These are phyloP conservation scores for Corapipo altera DNA, from an alignment of 2,113 vertebrate genomes.

Conservation along the genomic window DNA sequence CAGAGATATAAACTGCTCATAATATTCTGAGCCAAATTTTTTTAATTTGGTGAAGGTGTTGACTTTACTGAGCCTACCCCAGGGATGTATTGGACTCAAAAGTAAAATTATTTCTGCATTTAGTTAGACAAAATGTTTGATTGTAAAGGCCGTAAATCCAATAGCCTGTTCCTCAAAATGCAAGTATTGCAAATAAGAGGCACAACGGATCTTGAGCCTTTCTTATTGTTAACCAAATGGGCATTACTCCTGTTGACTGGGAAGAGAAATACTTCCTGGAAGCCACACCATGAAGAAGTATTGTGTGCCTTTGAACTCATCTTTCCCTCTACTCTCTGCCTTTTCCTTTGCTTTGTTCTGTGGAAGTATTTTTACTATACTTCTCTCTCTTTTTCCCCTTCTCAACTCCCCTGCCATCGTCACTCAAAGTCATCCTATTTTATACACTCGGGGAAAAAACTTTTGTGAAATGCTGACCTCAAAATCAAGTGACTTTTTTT, in stretches of 20 bases:
- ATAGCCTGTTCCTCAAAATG: not conserved
- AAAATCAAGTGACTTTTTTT: not conserved
- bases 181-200: not conserved
- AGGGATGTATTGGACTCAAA: not conserved
- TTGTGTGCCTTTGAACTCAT: not conserved
- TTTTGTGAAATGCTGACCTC: not conserved
- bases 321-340: not conserved
- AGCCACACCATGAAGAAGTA: not conserved
- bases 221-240: not conserved
- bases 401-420: not conserved
- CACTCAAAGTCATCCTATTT: not conserved
- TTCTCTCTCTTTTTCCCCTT: not conserved
- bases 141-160: not conserved
- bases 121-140: not conserved
- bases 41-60: not conserved
- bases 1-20: not conserved
- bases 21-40: not conserved
- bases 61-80: not conserved
- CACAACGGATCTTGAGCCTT: not conserved
- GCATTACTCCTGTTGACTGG: not conserved
- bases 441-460: not conserved
- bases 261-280: not conserved
- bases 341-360: not conserved
- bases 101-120: not conserved
- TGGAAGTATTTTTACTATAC: conserved; percentile 2